Evolutionary conservation across 2,113 vertebrate species (phyloP).

Genomic region (Taxidea taxus): DNA sequence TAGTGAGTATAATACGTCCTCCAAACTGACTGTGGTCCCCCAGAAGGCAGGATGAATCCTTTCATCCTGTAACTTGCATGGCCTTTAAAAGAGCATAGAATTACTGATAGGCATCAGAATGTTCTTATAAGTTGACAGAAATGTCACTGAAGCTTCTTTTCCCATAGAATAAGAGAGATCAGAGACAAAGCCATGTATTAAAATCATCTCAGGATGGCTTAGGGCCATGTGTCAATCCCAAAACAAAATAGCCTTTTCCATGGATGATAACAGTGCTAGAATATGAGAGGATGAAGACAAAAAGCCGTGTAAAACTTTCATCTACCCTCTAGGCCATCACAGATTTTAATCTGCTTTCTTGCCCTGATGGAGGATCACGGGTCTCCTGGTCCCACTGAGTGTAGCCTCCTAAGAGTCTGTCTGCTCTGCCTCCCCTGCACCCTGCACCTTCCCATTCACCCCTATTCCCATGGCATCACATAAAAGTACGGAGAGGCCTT

Average conservation of each 20-base stretch:
- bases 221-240: not conserved
- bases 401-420: not conserved
- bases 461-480: not conserved
- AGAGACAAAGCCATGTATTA: not conserved
- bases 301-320: not conserved
- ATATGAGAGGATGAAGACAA: not conserved
- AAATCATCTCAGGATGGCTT: not conserved
- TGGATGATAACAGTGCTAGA: not conserved
- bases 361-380: not conserved
- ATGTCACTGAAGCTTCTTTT: not conserved
- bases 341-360: not conserved
- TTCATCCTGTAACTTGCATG: not conserved
- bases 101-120: not conserved
- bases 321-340: not conserved
- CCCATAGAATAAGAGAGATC: not conserved
- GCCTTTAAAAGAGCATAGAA: not conserved
- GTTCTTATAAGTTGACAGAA: not conserved
- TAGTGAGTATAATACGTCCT: not conserved
- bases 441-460: not conserved
- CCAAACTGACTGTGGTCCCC: not conserved
- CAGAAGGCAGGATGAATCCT: not conserved
- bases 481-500: not conserved
- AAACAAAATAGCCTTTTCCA: not conserved
- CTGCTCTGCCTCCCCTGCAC: not conserved
- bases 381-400: not conserved